Evolutionary conservation across 2,888 invertebrate genomes (phyloP), one percentile per base, ranked within the genome.

Genomic region (Alentia gelatinosa): DNA sequence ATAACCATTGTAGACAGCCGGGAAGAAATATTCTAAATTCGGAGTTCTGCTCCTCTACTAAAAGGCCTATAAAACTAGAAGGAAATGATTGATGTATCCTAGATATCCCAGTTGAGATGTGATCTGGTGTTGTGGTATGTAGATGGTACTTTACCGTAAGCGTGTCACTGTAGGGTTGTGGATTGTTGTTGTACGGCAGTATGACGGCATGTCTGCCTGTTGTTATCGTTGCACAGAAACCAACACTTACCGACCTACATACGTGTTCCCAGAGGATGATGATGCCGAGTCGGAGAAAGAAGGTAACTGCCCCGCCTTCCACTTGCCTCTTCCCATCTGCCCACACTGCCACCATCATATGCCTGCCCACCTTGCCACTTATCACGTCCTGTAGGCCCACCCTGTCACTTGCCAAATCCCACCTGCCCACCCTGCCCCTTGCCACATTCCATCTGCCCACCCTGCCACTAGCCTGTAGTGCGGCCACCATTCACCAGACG

Each of bases 221-320:
- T 56, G 30, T 86, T 86, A 47, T 86, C 30, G 86, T 50, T 50
- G 35, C 93, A 91, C 94, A 95, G 95, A 94, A 47, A 92, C 92
- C 30, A 95, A 95, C 90, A 93, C 93, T 19, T 95, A 95, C 92
- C 94, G 91, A 86, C 95, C 95, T 19, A 95, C 95, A 7, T 95
- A 95, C 93, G 93, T 93, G 91, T 95, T 95, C 91, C 95, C 95
- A 5, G 94, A 95, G 68, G 94, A 94, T 68, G 93, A 94, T 26
- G 93, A 93, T 47, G 92, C 93, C 39, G 94, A 94, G 74, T 93
- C 94, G 0, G 94, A 94, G 40, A 74, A 75, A 50, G 92, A 91
- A 89, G 92, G 92, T 92, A 40, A 91, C 47, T 15, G 19, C 9
- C 88, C 42, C 42, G 7, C n/a, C 30, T 3, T 30, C 68, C 39